Conservation (phyloP, 2,113 vertebrate species). For the Nothocercus julius region DNA sequence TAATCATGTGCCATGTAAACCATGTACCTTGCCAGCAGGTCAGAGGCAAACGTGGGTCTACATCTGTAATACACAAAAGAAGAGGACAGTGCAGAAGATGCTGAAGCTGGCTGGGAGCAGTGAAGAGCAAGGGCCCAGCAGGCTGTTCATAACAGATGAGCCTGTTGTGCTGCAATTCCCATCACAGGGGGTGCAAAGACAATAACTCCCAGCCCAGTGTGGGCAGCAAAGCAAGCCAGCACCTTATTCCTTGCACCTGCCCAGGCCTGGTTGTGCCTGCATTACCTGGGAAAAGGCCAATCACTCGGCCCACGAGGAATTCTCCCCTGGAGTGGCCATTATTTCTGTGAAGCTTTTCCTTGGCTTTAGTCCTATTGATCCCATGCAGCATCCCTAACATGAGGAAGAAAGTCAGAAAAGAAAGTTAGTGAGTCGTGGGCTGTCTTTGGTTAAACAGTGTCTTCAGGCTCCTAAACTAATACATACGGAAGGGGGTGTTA, state of each 20-base stretch:
- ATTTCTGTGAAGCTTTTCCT: background rate
- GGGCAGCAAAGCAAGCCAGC: background rate
- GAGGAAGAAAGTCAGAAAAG: background rate
- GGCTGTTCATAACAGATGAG: background rate
- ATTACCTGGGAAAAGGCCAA: background rate
- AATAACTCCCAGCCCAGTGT: background rate
- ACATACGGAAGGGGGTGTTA: slow-evolving; percentile 61
- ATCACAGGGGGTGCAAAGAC: rapidly evolving
- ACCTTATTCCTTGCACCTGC: background rate
- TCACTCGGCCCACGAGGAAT: background rate
- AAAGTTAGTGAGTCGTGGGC: background rate
- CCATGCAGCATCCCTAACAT: background rate
- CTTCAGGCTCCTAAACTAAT: slow-evolving; percentile 58
- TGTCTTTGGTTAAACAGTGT: slow-evolving; percentile 43
- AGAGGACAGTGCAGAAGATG: background rate
- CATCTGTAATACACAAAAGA: rapidly evolving
- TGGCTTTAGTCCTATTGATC: background rate
- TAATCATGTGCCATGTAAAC: rapidly evolving
- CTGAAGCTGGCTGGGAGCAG: rapidly evolving
- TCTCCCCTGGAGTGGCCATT: background rate
- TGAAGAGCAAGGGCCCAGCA: background rate
- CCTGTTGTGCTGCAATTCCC: background rate
- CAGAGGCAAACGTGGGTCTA: background rate
- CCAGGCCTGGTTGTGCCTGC: background rate
- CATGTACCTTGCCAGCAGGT: background rate